Conservation (phyloP, 2,888 invertebrate species). For the Phyllotreta cruciferae region DNA sequence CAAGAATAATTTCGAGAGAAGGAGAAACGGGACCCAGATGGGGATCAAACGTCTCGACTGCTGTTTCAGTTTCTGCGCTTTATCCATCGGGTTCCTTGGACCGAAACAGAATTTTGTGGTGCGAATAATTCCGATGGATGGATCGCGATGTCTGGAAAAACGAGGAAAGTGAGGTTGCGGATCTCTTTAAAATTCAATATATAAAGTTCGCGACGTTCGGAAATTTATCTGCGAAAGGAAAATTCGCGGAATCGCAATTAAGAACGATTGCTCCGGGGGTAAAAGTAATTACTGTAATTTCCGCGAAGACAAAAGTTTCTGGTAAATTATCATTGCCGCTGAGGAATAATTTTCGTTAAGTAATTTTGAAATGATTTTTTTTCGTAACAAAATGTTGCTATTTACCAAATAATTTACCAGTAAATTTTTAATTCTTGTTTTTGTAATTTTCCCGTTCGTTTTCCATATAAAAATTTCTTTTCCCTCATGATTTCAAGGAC, state of each 20-base stretch:
- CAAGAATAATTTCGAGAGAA: conserved; percentile 31
- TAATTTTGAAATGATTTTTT: too few species aligned
- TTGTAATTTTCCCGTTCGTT: too few species aligned
- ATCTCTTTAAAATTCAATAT: conserved; percentile 29
- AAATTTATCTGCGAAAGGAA: conserved; percentile 22
- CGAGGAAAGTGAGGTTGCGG: conserved; percentile 22
- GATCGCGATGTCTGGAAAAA: conserved; percentile 15
- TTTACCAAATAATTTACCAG: too few species aligned
- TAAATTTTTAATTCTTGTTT: too few species aligned
- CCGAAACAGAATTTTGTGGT: conserved; percentile 42
- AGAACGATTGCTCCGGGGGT: not conserved
- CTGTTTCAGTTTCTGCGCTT: conserved; percentile 34
- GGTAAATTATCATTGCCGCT: too few species aligned
- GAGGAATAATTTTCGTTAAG: too few species aligned
- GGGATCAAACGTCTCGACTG: conserved; percentile 35
- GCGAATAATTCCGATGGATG: conserved; percentile 39
- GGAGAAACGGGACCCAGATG: conserved; percentile 18
- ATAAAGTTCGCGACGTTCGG: conserved; percentile 27
- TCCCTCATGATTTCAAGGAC: too few species aligned
- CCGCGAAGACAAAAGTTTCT: too few species aligned
- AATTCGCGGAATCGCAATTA: conserved; percentile 14
- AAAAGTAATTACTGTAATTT: conserved; percentile 2
- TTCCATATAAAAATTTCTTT: too few species aligned
- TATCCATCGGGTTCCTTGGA: conserved; percentile 32
- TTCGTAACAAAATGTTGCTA: too few species aligned